Evolutionary conservation across 2,797 vertebrate genomes (phyloP), one percentile per base, ranked within the genome.

Genomic region (Aeoliscus strigatus): DNA sequence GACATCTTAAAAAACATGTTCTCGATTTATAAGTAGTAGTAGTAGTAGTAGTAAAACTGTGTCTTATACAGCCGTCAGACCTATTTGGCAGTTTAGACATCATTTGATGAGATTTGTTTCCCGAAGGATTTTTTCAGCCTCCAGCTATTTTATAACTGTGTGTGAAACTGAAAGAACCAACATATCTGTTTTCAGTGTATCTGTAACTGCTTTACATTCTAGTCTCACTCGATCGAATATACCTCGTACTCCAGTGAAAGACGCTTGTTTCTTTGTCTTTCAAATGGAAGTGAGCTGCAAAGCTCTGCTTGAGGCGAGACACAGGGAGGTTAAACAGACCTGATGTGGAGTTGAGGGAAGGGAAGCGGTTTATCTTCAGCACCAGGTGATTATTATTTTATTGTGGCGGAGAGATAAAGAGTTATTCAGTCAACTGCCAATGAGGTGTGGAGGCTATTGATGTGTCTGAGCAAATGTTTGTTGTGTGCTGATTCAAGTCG

Each of bases 311-410:
- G 16, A 61, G 53, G 49, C 55, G 28, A 39, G 37, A 70, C 28
- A 24, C 29, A 31, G 44, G 18, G 14, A 41, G 31, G 42, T 54
- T 42, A 34, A 55, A 61, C 39, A 44, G 27, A 42, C 8, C 10
- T 3, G 21, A 39, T 42, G 29, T 52, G 30, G 40, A 40, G 36
- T 42, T 63, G 42, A 58, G 39, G 37, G 24, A 59, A 33, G 29
- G 34, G 6, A 3, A 39, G 39, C 6, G 4, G 25, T 45, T 66
- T 63, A 51, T 64, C 39, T 42, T n/a, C 11, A 39, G 26, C 44
- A 45, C 44, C 28, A 27, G 56, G 35, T 64, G 47, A 66, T 67
- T 17, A 61, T 69, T 62, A 59, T 57, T 65, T 59, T 14, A 51
- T 40, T 16, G 39, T 14, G 28, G 39, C n/a, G 7, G 38, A 44